Evolutionary conservation across 1,140 invertebrate species (phyloP).

Genomic region (Drosophila punjabiensis): DNA sequence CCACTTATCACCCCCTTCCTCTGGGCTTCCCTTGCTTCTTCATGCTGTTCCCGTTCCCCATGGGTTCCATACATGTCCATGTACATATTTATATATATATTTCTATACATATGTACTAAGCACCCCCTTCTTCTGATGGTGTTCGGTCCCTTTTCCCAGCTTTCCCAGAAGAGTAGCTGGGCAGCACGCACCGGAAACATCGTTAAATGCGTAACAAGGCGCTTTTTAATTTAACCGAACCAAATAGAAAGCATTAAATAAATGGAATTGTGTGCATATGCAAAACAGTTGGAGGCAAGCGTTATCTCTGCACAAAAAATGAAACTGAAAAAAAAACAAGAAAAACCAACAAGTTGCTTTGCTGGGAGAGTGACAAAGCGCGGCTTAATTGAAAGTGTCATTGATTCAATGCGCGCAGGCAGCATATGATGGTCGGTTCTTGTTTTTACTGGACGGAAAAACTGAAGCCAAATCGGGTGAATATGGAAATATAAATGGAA

Average conservation of each 20-base stretch:
- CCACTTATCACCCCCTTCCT: slow-evolving; percentile 22
- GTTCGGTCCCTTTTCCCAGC: slow-evolving; percentile 20
- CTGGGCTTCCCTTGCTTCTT: slow-evolving; percentile 4
- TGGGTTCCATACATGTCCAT: not conserved
- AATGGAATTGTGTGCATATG: slow-evolving; percentile 76
- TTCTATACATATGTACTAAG: not conserved
- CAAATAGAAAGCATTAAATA: slow-evolving; percentile 67
- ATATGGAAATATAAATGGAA: slow-evolving; percentile 12
- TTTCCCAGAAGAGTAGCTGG: slow-evolving; percentile 24
- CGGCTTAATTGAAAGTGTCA: slow-evolving; percentile 45
- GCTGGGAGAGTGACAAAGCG: slow-evolving; percentile 3
- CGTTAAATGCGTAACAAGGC: slow-evolving; percentile 80
- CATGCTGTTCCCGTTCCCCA: slow-evolving; percentile 1
- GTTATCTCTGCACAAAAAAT: slow-evolving; percentile 52
- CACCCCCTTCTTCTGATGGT: slow-evolving; percentile 19
- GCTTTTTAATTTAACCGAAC: slow-evolving; percentile 79
- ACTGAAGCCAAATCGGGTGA: slow-evolving; percentile 6
- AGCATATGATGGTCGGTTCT: slow-evolving; percentile 16
- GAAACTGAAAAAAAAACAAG: not conserved
- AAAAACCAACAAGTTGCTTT: not conserved
- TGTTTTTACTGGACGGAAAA: slow-evolving; percentile 16
- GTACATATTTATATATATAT: not conserved
- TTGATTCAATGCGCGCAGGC: slow-evolving; percentile 32
- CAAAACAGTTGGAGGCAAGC: slow-evolving; percentile 64
- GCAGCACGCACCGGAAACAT: slow-evolving; percentile 68